Conservation (phyloP, 2,888 invertebrate species). For the Microdon myrmicae region DNA sequence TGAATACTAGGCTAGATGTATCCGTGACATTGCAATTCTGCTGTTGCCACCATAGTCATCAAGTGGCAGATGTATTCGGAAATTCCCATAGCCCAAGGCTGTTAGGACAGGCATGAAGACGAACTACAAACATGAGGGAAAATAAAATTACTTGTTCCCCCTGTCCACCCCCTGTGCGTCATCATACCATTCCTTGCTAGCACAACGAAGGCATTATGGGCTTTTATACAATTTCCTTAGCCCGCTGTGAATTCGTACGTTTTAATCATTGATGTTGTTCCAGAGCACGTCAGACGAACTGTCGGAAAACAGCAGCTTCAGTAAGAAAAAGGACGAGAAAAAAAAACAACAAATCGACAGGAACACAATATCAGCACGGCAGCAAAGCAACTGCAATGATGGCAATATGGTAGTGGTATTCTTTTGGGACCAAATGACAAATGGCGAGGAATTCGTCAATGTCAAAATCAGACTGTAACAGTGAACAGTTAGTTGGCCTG, state of each 20-base stretch:
- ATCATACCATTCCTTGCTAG: neutral
- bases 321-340: too few relatives aligned
- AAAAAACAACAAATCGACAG: slow-evolving; percentile 28
- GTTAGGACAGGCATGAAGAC: slow-evolving; percentile 37
- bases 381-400: slow-evolving; percentile 16
- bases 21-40: slow-evolving; percentile 33
- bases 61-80: slow-evolving; percentile 14
- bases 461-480: slow-evolving; percentile 69
- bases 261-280: slow-evolving; percentile 45
- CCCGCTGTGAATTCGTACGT: slow-evolving; percentile 48
- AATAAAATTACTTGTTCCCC: slow-evolving; percentile 21
- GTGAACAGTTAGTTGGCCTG: slow-evolving; percentile 56
- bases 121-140: slow-evolving; percentile 5
- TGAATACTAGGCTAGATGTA: slow-evolving; percentile 34
- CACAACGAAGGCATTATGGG: slow-evolving; percentile 24
- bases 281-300: slow-evolving; percentile 35
- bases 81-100: slow-evolving; percentile 49
- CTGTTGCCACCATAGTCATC: slow-evolving; percentile 20
- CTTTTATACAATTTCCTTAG: slow-evolving; percentile 37
- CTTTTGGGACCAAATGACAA: slow-evolving; percentile 66
- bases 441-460: slow-evolving; percentile 67
- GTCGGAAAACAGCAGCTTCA: slow-evolving; percentile 35
- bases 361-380: slow-evolving; percentile 18
- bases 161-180: slow-evolving; percentile 9
- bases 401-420: slow-evolving; percentile 51